Conservation (phyloP, 2,113 vertebrate species). For the Istiophorus platypterus region DNA sequence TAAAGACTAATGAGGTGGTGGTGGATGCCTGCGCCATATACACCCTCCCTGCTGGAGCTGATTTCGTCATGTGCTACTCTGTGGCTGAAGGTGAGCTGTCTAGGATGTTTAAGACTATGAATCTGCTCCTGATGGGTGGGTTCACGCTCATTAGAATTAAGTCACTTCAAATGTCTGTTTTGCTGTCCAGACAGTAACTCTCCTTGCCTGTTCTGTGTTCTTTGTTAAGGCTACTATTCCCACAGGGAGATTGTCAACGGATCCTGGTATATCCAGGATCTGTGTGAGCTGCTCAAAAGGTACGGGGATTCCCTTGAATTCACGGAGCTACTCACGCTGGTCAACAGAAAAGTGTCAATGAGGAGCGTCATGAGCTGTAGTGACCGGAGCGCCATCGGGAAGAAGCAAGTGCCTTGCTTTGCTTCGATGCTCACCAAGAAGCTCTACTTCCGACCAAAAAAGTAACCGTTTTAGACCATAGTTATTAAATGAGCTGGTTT, state of each 20-base stretch:
- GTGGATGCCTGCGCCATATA: constrained; percentile 88
- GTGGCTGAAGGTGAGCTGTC: constrained; percentile 91
- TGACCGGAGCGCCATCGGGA: constrained; percentile 86
- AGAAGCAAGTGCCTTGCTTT: constrained; percentile 98
- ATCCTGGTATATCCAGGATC: constrained; percentile 97
- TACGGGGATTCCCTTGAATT: constrained; percentile 89
- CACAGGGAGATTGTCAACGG: constrained; percentile 91
- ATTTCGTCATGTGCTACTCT: constrained; percentile 99
- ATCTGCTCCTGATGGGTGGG: background rate
- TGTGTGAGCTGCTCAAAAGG: constrained; percentile 88
- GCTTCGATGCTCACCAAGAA: constrained; percentile 98
- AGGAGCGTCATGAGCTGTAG: constrained; percentile 83
- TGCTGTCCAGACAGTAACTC: background rate
- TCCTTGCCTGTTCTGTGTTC: background rate
- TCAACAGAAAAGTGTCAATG: constrained; percentile 93
- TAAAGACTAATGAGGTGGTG: constrained; percentile 78
- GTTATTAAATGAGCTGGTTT: constrained; percentile 19
- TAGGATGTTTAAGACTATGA: background rate
- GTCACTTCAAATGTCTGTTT: background rate
- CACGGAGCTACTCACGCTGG: constrained; percentile 93
- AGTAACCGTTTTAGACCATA: constrained; percentile 28
- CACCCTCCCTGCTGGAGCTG: constrained; percentile 93
- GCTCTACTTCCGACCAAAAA: constrained; percentile 89
- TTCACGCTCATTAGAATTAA: background rate
- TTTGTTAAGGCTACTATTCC: constrained; percentile 92